These are phyloP conservation scores for Euplexia lucipara DNA, from an alignment of 2,888 invertebrate species.

Conservation along the genomic window DNA sequence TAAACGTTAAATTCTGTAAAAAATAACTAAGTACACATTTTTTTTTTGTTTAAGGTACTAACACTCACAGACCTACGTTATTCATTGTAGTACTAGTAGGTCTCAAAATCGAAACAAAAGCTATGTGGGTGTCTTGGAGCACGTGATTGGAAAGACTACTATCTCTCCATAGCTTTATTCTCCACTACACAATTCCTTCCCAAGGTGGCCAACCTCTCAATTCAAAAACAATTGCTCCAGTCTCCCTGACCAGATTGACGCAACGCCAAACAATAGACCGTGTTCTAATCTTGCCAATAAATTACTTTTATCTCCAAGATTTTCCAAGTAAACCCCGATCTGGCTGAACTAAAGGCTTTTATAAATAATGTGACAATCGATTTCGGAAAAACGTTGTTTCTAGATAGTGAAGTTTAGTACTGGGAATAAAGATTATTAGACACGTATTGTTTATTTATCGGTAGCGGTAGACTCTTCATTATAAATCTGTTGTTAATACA, in stretches of 20 bases:
- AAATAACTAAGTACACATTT: too few relatives aligned
- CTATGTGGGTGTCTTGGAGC: too few relatives aligned
- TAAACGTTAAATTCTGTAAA: too few relatives aligned
- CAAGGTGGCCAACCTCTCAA: not conserved
- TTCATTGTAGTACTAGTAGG: too few relatives aligned
- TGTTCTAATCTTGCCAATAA: slow-evolving; percentile 71
- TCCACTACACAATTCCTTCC: not conserved
- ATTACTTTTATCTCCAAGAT: slow-evolving; percentile 72
- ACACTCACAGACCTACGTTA: too few relatives aligned
- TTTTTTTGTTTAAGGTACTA: too few relatives aligned
- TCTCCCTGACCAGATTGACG: slow-evolving; percentile 25
- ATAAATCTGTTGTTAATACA: too few relatives aligned
- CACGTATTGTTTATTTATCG: slow-evolving; percentile 12
- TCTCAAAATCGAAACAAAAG: too few relatives aligned
- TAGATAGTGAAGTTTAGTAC: slow-evolving; percentile 15
- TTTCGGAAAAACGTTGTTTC: slow-evolving; percentile 50
- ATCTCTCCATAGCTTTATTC: not conserved
- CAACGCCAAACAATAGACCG: slow-evolving; percentile 29
- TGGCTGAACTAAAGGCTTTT: slow-evolving; percentile 51
- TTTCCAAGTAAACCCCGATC: slow-evolving; percentile 44
- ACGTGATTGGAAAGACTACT: not conserved
- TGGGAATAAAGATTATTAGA: slow-evolving; percentile 19
- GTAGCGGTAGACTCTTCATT: too few relatives aligned
- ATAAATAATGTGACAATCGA: slow-evolving; percentile 58
- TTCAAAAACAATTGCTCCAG: slow-evolving; percentile 16